These are phyloP conservation scores for Automeris io DNA, from an alignment of 2,888 invertebrate species.

Conservation along the genomic window DNA sequence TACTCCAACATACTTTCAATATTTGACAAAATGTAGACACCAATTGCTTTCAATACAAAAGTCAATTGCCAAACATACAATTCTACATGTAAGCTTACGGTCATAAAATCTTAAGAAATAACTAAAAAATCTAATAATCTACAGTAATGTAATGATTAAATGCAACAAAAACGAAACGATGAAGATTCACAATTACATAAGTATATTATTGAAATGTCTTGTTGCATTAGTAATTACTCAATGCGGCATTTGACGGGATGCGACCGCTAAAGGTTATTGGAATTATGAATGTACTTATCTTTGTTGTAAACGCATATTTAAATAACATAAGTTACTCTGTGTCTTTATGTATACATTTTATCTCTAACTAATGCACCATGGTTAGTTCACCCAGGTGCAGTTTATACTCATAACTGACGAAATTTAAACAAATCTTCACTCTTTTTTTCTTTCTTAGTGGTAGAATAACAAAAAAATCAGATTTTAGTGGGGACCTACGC, in stretches of 20 bases:
- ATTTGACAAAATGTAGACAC: background rate
- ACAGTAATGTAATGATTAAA: background rate
- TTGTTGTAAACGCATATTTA: too few relatives aligned
- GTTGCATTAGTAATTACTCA: conserved; percentile 45
- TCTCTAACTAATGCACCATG: too few relatives aligned
- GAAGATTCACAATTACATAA: conserved; percentile 20
- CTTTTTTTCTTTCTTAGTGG: too few relatives aligned
- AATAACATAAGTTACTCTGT: too few relatives aligned
- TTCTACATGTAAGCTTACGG: background rate
- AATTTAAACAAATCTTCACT: too few relatives aligned
- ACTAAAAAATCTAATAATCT: background rate
- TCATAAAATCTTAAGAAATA: background rate
- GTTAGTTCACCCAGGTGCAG: too few relatives aligned
- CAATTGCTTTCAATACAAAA: background rate
- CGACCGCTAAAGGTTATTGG: conserved; percentile 42
- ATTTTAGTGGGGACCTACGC: too few relatives aligned
- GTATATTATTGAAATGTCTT: conserved; percentile 21
- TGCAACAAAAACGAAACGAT: conserved; percentile 5
- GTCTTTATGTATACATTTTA: too few relatives aligned
- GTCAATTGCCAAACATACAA: background rate
- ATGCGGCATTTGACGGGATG: conserved; percentile 54
- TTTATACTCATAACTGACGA: too few relatives aligned
- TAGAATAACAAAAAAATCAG: too few relatives aligned
- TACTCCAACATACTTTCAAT: too few relatives aligned
- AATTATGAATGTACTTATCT: conserved; percentile 23